Conservation (phyloP, 2,888 invertebrate species). For the Standfussiana lucernea region DNA sequence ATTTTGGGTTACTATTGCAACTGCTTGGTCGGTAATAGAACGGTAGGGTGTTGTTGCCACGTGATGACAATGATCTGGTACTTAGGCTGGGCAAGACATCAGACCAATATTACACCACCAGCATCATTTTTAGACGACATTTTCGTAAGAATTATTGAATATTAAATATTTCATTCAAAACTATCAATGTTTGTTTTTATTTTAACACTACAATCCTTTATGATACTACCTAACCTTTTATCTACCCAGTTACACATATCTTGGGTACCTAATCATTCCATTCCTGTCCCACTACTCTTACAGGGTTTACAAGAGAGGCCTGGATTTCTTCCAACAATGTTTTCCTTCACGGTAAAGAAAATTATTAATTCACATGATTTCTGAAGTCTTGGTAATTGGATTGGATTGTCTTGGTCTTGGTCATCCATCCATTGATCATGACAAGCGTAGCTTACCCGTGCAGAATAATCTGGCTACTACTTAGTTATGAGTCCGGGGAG, state of each 20-base stretch:
- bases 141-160: not conserved
- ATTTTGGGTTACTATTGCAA: constrained; percentile 4
- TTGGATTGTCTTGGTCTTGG: no score
- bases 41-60: constrained; percentile 2
- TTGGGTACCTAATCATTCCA: not conserved
- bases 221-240: not conserved
- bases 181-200: not conserved
- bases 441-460: no score
- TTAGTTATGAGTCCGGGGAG: no score
- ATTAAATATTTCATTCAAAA: constrained; percentile 3
- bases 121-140: constrained; percentile 5
- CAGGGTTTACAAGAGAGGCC: no score
- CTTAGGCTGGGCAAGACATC: not conserved
- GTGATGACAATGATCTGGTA: constrained; percentile 2
- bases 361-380: no score
- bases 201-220: not conserved
- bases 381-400: no score
- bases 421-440: no score
- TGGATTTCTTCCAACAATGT: no score
- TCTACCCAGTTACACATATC: not conserved
- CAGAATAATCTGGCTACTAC: not conserved
- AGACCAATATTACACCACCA: not conserved
- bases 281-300: not conserved
- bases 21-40: constrained; percentile 1
- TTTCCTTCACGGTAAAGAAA: no score